These are phyloP conservation scores for Bombus sibiricus DNA, from an alignment of 1,140 invertebrate species.

Conservation along the genomic window DNA sequence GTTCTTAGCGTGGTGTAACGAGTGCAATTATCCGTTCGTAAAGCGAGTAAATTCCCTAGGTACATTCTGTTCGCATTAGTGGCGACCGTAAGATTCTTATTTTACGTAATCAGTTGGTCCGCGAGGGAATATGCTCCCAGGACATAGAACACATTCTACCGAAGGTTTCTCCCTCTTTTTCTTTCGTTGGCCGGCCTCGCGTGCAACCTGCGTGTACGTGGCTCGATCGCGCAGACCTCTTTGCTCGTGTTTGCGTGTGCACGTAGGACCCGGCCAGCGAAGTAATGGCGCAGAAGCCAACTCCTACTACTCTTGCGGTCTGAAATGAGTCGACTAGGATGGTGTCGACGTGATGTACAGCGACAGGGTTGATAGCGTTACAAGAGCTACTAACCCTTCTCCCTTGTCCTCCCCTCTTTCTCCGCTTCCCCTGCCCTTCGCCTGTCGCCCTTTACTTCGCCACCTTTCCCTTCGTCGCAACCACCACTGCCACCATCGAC, in stretches of 20 bases:
- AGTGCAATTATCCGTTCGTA: conserved; percentile 24
- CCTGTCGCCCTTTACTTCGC: conserved; percentile 29
- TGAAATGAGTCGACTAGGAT: conserved; percentile 79
- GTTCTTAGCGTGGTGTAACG: not conserved
- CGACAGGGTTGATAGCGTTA: conserved; percentile 83
- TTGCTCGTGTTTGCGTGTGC: conserved; percentile 44
- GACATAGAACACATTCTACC: conserved; percentile 28
- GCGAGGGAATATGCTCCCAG: conserved; percentile 46
- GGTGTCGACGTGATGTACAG: conserved; percentile 83
- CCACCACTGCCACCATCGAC: conserved; percentile 55
- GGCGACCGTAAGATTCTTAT: conserved; percentile 46
- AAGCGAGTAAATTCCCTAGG: conserved; percentile 51
- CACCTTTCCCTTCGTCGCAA: conserved; percentile 24
- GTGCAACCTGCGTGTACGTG: conserved; percentile 56
- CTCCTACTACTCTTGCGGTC: conserved; percentile 73
- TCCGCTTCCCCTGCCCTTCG: conserved; percentile 9
- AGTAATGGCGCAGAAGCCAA: conserved; percentile 80
- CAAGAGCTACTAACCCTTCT: conserved; percentile 82
- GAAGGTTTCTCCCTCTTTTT: conserved; percentile 4
- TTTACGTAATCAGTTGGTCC: conserved; percentile 57
- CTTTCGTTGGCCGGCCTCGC: conserved; percentile 42
- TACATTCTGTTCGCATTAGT: conserved; percentile 38
- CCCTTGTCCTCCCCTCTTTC: conserved; percentile 37
- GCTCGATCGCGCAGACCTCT: conserved; percentile 32
- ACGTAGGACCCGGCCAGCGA: conserved; percentile 63